Base-by-base conservation (phyloP, 2,797 vertebrate species). In the Thalassophryne amazonica region DNA sequence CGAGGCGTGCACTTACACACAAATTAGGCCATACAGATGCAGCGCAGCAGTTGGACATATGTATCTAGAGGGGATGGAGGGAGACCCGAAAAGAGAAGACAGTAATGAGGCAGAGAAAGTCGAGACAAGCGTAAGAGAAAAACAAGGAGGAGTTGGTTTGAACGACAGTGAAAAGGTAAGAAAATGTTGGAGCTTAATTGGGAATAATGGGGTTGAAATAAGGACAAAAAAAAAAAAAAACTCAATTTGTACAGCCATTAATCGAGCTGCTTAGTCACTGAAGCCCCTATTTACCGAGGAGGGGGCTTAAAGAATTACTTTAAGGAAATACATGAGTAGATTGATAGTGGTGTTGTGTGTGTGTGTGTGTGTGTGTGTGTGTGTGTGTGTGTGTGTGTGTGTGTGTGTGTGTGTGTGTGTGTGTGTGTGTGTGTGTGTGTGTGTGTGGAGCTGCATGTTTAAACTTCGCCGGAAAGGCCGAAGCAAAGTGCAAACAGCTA, bases 11-110 rank as follows among this genome's bases (percentile, higher is more conserved):
- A 48, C 18, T 47, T 11, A 38, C 29, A 70, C 51, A 41, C 48
- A 80, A 71, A 80, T 76, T 58, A 73, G 52, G 37, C 27, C 34
- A 37, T 51, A 57, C 63, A 80, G 81, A 80, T 76, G 35, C 46
- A 69, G 29, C 28, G 65, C 61, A 69, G 46, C 59, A 64, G 50
- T 30, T 51, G 33, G 22, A 59, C n/a, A n/a, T n/a, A n/a, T 73
- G 64, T 60, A 43, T 60, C 74, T 50, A 13, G 32, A 36, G 56
- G 66, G 55, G 22, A 14, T 3, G 11, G 36, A 19, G 21, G 43
- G 24, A 25, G 40, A 11, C 5, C 23, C 20, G 15, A n/a, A 15
- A 45, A 46, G 20, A 46, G 21, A 41, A 24, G 53, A 39, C 18
- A 37, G 57, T 57, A 67, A 46, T 51, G 30, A 59, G 23, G 33